Conservation (phyloP, 1,140 invertebrate species). For the Plodia interpunctella region DNA sequence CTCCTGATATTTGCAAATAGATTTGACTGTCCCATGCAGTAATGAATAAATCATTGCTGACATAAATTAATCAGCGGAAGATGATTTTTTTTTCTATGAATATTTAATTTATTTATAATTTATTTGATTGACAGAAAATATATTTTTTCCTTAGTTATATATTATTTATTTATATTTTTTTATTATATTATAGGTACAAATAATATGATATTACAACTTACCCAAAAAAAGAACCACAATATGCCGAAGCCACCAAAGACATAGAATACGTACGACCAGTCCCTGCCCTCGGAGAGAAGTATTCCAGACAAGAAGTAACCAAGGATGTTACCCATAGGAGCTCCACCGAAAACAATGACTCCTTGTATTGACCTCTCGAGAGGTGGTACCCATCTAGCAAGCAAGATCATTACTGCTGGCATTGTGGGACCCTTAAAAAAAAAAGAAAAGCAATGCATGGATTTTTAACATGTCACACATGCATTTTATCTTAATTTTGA, state of each 20-base stretch:
- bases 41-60: too few relatives aligned
- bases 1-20: too few relatives aligned
- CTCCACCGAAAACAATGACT: conserved; percentile 84
- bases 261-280: conserved; percentile 89
- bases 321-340: conserved; percentile 85
- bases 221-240: conserved; percentile 86
- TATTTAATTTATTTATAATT: too few relatives aligned
- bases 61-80: too few relatives aligned
- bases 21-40: too few relatives aligned
- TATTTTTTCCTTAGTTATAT: too few relatives aligned
- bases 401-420: conserved; percentile 83
- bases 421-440: conserved; percentile 79
- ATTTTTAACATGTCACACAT: too few relatives aligned
- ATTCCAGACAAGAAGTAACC: conserved; percentile 84
- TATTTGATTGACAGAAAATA: too few relatives aligned
- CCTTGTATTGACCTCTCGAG: conserved; percentile 84
- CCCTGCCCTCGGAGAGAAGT: conserved; percentile 79
- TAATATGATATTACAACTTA: conserved; percentile 39
- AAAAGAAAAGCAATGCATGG: neutral
- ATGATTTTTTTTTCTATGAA: too few relatives aligned
- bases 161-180: too few relatives aligned
- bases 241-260: conserved; percentile 86
- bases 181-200: too few relatives aligned
- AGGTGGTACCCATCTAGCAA: conserved; percentile 86
- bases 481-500: too few relatives aligned